Base-by-base conservation (phyloP, 2,888 invertebrate species). In the Leptinotarsa rubiginosa region DNA sequence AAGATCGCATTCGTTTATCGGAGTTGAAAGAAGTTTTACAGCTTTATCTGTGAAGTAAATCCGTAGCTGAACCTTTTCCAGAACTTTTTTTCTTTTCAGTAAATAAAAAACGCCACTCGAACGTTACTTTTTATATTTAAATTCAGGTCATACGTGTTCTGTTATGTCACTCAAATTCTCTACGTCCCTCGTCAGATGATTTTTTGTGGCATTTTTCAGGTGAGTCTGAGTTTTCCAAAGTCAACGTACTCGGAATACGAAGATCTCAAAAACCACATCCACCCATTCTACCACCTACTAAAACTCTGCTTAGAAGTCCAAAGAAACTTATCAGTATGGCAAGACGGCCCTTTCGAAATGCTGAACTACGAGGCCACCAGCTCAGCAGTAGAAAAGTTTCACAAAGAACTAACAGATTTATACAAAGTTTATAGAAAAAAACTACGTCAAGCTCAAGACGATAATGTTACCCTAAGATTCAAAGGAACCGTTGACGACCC, bases 321-420 rank as follows among this genome's bases (percentile, higher is more conserved):
- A 86, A 91, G 94, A 69, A 92, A 94, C 82, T 92, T 93, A 83
- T 94, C 92, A 79, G 93, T 96, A 13, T 97, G 97, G 96, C 92
- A 96, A 91, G 95, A 97, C 86, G 97, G 97, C 0, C 93, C 95
- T 1, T 97, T 97, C 87, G 93, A 96, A 85, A 94, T 94, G 83
- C 89, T 97, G 75, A 93, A 95, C 81, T 93, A 95, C 10, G 90
- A 92, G 72, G 89, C 90, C 79, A 95, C 97, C 75, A 96, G 96
- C 85, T 88, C 88, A 68, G 94, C 93, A 77, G 93, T 95, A 1
- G 94, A 94, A 71, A 92, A 93, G 82, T 95, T 92, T 84, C 91
- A 92, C 67, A 92, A 93, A 80, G 95, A 96, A 80, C 92, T 97
- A 81, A 89, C 92, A 72, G 94, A 93, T 85, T 90, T 92, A 20